phyloP scores from a whole-genome alignment of 1,140 invertebrate genomes.

The Bombus impatiens region DNA sequence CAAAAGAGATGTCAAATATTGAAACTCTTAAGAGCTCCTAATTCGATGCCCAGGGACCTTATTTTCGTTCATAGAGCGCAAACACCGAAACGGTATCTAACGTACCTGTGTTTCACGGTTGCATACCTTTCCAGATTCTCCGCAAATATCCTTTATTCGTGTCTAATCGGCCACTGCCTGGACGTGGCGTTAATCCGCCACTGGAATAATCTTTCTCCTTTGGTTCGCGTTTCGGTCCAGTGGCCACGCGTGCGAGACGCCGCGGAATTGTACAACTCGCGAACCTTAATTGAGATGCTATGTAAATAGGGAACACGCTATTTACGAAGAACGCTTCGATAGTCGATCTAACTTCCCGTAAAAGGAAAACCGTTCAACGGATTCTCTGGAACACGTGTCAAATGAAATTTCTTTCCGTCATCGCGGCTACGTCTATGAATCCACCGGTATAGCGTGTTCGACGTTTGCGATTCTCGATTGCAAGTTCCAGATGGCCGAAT shows the following conservation, averaged over 20 bases:
- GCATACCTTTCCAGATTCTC: background rate
- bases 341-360: background rate
- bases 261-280: background rate
- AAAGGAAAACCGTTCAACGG: background rate
- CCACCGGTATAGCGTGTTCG: too few relatives aligned
- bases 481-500: background rate
- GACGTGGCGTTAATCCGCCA: background rate
- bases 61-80: background rate
- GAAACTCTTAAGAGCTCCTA: background rate
- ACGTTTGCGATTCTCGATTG: background rate
- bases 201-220: background rate
- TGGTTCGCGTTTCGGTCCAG: background rate
- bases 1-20: background rate
- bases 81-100: background rate
- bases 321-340: background rate
- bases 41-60: background rate
- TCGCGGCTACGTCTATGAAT: background rate
- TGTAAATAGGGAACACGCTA: constrained; percentile 14
- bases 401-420: background rate
- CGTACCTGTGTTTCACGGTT: background rate
- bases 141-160: background rate
- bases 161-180: background rate
- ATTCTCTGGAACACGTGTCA: too few relatives aligned
- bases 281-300: background rate
- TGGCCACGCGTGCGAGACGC: background rate